Conservation (phyloP, 2,113 vertebrate species). For the Tachysurus fulvidraco region DNA sequence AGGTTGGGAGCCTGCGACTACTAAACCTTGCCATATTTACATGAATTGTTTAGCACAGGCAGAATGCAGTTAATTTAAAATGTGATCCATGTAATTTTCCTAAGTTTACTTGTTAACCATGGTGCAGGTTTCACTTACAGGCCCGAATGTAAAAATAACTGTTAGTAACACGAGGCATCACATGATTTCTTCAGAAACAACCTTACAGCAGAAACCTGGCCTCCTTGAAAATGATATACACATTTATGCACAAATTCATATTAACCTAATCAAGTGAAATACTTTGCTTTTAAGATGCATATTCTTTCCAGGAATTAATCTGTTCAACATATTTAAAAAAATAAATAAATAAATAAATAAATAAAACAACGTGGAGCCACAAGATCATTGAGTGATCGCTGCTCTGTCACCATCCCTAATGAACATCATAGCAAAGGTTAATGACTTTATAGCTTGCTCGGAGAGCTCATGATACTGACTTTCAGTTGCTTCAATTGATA, state of each 20-base stretch:
- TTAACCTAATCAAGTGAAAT: not conserved
- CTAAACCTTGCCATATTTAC: not conserved
- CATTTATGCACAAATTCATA: not conserved
- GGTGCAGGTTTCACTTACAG: not conserved
- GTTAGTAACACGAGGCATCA: not conserved
- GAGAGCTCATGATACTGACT: constrained; percentile 26
- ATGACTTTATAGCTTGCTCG: constrained; percentile 64
- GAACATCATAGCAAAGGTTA: constrained; percentile 62
- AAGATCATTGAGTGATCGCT: not conserved
- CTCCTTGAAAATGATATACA: not conserved
- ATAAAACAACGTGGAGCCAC: not conserved
- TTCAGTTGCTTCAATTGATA: constrained; percentile 13
- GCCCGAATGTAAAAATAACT: not conserved
- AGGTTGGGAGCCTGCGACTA: not conserved
- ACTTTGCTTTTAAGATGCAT: not conserved
- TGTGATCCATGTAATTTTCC: not conserved
- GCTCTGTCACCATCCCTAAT: not conserved
- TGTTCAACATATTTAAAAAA: not conserved
- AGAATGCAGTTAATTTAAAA: not conserved
- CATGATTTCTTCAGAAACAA: not conserved
- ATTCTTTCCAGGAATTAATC: not conserved
- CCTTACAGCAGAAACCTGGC: not conserved
- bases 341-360: not conserved
- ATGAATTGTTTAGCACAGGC: not conserved
- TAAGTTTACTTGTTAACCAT: not conserved